Base-by-base conservation (phyloP, 1,140 invertebrate genomes). In the Drosophila eugracilis region DNA sequence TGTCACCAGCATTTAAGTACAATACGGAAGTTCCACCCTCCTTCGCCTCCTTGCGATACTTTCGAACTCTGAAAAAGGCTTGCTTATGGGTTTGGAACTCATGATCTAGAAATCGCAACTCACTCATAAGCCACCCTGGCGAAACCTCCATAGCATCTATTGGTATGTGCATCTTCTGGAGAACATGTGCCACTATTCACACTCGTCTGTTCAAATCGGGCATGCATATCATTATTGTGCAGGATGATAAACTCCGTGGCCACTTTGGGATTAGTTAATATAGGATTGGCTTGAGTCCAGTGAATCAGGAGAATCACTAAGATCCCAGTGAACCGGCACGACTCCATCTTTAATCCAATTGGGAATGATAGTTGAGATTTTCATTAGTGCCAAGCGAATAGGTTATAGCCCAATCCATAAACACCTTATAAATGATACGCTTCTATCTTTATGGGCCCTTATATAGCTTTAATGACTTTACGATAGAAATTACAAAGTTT, bases 221-320 rank as follows among this genome's bases (percentile, higher is more conserved):
- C 94, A 80, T 98, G 97, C 94, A 98, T 96, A 86, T 98, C 97
- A 91, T 98, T 98, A 52, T 96, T 97, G 90, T 98, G 97, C 1
- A 98, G 86, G 36, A 98, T 94, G n/a, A 94, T 89, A 5, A 95
- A 92, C 75, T 94, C 93, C 1, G 74, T 83, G 17, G 78, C 60
- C 15, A 71, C 74, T 5, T n/a, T 24, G 4, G 69, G n/a, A 4
- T 57, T 41, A 1, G 9, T 19, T 2, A 19, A 14, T 14, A 79
- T 39, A 1, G 78, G 83, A 67, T 65, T 72, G 5, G 70, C 65
- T 3, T 9, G n/a, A 0, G 19, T 24, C 3, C 5, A 34, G 3
- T 52, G 12, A 1, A 4, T n/a, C 30, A 74, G 5, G 0, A 80
- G 12, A 1, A 66, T 19, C 1, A 50, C 5, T 0, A 55, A 1